phyloP scores from a whole-genome alignment of 1,140 invertebrate species.

The Apis mellifera region Amel_HAv3.1 CM009942.2:11113501-11114000 shows the following conservation, averaged over 20 bases:
- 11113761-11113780: too few species aligned
- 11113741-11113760: too few species aligned
- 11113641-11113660: background rate
- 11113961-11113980: slow-evolving; percentile 65
- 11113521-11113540: slow-evolving; percentile 42
- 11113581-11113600: slow-evolving; percentile 5
- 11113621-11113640: background rate
- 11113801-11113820: background rate
- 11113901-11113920: slow-evolving; percentile 44
- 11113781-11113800: background rate
- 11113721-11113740: too few species aligned
- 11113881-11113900: slow-evolving; percentile 17
- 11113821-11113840: background rate
- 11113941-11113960: slow-evolving; percentile 73
- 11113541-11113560: slow-evolving; percentile 51
- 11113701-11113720: too few species aligned
- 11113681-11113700: too few species aligned
- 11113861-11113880: slow-evolving; percentile 31
- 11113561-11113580: slow-evolving; percentile 55
- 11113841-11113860: slow-evolving; percentile 20
- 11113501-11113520: slow-evolving; percentile 70
- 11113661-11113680: background rate
- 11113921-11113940: slow-evolving; percentile 69
- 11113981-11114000: slow-evolving; percentile 70
- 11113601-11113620: slow-evolving; percentile 14